Evolutionary conservation across 2,888 invertebrate genomes (phyloP), one percentile per base, ranked within the genome.

Genomic region (Clitarchus hookeri): DNA sequence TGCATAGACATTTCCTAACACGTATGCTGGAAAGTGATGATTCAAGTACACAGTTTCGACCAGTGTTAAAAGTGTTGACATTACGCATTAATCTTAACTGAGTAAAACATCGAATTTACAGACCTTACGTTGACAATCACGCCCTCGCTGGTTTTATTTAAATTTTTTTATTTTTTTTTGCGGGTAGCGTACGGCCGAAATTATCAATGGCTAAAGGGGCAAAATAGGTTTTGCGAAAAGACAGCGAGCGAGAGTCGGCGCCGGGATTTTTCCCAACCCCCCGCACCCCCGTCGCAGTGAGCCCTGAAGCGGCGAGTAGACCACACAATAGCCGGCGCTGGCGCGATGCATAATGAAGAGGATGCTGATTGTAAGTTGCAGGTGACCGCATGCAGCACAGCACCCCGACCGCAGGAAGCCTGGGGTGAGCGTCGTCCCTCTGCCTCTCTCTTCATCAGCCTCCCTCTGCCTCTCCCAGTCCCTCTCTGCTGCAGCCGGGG

Each of bases 331-430:
- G 65, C 23, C 65, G 65, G 65, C 65, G 65, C 65, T 11, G 65
- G 65, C 65, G 65, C 65, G 65, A 65, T 65, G 65, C 65, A 65
- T 65, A 65, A 65, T 65, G 65, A 65, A 65, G 65, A 6, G 65
- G n/a, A 65, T 65, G 65, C 65, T 65, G 65, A 65, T 19, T 65
- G 65, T 65, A 65, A 65, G 65, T 65, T 65, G 65, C 65, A 65
- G n/a, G 65, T 65, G 65, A 65, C 65, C 65, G 65, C 65, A 65
- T 6, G 65, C 65, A 65, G 65, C 8, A 19, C 53, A 12, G 53
- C 13, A 8, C 8, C 19, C 65, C 8, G 23, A 65, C 65, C 65
- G n/a, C 65, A 65, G 65, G 23, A 8, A 8, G 65, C 23, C 48
- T 48, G 12, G 48, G 48, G 48, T n/a, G 53, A 6, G 65, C 65